phyloP scores from a whole-genome alignment of 2,113 vertebrate genomes.

The Lepisosteus osseus region DNA sequence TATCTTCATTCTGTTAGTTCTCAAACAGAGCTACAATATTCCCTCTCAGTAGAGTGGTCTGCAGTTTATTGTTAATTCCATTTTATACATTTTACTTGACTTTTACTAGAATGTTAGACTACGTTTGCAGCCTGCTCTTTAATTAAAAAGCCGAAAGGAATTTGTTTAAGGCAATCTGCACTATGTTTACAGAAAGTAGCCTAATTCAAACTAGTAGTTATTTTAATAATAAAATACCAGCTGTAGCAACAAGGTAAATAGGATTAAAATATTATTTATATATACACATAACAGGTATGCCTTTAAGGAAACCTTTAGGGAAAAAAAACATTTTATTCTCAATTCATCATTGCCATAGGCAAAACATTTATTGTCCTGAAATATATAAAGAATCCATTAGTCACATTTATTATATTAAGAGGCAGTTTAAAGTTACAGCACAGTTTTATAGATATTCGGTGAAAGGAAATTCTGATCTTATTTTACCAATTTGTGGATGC shows the following conservation, averaged over 20 bases:
- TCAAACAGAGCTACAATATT: neutral
- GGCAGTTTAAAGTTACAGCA: neutral
- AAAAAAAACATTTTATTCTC: neutral
- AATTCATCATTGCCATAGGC: neutral
- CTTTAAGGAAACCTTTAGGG: neutral
- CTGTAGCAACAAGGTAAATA: neutral
- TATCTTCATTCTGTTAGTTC: constrained; percentile 6
- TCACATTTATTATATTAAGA: neutral
- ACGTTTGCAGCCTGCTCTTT: neutral
- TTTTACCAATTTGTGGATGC: too few relatives aligned
- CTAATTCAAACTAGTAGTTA: neutral
- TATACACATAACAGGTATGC: neutral
- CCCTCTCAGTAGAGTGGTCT: neutral
- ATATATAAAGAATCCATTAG: neutral
- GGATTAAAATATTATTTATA: constrained; percentile 9
- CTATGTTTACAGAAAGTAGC: neutral
- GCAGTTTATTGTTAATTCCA: neutral
- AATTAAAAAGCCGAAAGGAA: neutral
- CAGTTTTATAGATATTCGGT: neutral
- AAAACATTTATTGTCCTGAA: neutral
- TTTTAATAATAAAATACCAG: neutral
- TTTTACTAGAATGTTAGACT: neutral
- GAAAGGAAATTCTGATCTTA: neutral
- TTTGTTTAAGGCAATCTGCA: neutral
- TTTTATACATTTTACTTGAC: neutral